These are phyloP conservation scores for Oxyteleia sp. DNA, from an alignment of 2,888 invertebrate species.

Conservation along the genomic window DNA sequence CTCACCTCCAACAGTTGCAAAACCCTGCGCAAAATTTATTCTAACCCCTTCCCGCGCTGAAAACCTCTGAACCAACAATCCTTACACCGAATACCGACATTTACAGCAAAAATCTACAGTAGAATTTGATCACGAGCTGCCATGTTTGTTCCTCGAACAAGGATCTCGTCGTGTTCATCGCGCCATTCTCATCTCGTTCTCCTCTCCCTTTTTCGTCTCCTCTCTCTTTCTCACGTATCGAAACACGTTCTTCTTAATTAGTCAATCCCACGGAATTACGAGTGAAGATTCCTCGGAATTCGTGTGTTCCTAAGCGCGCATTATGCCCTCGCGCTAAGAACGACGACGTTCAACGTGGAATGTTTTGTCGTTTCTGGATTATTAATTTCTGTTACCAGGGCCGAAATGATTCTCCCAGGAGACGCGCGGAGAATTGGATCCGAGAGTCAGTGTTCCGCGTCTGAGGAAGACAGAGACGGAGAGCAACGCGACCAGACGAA, in stretches of 20 bases:
- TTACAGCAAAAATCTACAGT: constrained; percentile 22
- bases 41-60: too few relatives aligned
- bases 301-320: constrained; percentile 55
- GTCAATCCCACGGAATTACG: constrained; percentile 59
- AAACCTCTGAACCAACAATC: too few relatives aligned
- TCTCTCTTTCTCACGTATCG: constrained; percentile 28
- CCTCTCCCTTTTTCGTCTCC: constrained; percentile 1
- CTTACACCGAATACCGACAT: too few relatives aligned
- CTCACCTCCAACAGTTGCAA: too few relatives aligned
- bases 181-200: constrained; percentile 39
- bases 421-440: constrained; percentile 76
- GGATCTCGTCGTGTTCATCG: constrained; percentile 58
- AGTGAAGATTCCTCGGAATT: constrained; percentile 57
- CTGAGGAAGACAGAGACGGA: constrained; percentile 51
- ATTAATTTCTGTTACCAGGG: constrained; percentile 73
- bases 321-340: constrained; percentile 46
- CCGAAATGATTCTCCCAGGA: constrained; percentile 71
- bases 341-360: constrained; percentile 66
- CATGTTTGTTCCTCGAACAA: constrained; percentile 53
- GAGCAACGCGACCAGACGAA: constrained; percentile 53
- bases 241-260: constrained; percentile 71
- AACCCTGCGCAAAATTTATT: too few relatives aligned
- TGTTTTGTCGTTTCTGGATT: constrained; percentile 73
- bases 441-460: constrained; percentile 54
- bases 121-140: constrained; percentile 48